phyloP scores from a whole-genome alignment of 2,113 vertebrate species.

The Ciconia maguari region DNA sequence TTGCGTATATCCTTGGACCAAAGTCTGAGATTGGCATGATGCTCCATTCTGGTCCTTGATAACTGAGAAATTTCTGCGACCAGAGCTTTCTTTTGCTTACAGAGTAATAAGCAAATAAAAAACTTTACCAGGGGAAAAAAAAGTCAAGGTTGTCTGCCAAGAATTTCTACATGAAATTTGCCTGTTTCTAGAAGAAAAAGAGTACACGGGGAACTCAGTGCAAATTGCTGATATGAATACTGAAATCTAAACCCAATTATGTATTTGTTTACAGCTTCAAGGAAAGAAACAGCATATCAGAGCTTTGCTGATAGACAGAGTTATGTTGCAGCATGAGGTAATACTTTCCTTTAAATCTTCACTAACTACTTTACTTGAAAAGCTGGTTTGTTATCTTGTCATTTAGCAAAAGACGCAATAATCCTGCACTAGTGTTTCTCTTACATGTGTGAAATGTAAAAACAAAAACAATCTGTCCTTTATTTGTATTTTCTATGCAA shows the following conservation, averaged over 20 bases:
- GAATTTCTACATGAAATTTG: not conserved
- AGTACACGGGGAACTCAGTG: not conserved
- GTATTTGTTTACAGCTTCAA: constrained; percentile 82
- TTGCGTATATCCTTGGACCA: not conserved
- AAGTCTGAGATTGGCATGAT: not conserved
- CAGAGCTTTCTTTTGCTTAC: not conserved
- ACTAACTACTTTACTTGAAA: not conserved
- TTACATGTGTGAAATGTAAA: not conserved
- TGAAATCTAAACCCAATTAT: not conserved
- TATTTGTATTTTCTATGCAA: not conserved
- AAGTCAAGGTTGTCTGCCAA: not conserved
- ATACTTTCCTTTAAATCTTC: not conserved
- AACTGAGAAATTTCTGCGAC: not conserved
- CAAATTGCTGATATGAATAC: not conserved
- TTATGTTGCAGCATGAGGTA: constrained; percentile 98
- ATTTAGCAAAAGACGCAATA: not conserved
- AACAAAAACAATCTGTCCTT: not conserved
- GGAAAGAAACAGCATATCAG: constrained; percentile 96
- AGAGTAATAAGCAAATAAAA: not conserved
- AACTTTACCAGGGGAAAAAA: not conserved
- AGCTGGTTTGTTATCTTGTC: not conserved
- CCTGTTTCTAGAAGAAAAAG: not conserved
- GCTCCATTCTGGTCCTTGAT: not conserved
- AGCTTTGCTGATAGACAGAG: constrained; percentile 92
- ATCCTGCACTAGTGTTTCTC: not conserved